A percentile compares a stretch with the other conserved stretches of the same genome.
Conservation (phyloP, 2,888 invertebrate genomes). For the Rosalia funebris region DNA sequence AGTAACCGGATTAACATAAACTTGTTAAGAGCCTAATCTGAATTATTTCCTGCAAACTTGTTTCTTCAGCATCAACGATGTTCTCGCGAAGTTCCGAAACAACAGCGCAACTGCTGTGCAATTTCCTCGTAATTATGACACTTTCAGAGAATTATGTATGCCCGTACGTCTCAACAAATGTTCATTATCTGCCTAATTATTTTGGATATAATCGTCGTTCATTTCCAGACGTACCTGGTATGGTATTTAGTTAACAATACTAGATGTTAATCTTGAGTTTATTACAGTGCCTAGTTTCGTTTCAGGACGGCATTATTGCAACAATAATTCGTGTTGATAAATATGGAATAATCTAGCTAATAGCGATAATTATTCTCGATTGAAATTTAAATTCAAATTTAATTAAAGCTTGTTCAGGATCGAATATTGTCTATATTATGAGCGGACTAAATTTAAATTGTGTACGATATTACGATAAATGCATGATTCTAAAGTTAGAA, state of each 20-base stretch:
- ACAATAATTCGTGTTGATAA: conserved; percentile 1
- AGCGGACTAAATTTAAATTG: too few species aligned
- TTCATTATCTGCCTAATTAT: conserved; percentile 15
- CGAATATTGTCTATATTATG: too few species aligned
- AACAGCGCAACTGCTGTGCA: not conserved
- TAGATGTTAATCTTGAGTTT: conserved; percentile 4
- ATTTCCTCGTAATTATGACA: conserved; percentile 8
- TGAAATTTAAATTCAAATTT: conserved; percentile 18
- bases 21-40: not conserved
- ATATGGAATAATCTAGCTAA: conserved; percentile 1
- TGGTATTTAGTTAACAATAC: not conserved
- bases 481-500: too few species aligned
- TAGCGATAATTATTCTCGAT: conserved; percentile 1
- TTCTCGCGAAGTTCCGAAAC: not conserved
- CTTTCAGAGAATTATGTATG: conserved; percentile 15
- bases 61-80: not conserved
- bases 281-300: not conserved
- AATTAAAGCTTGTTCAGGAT: conserved; percentile 9
- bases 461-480: too few species aligned
- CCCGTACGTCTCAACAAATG: conserved; percentile 9
- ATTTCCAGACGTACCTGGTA: not conserved
- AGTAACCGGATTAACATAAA: not conserved
- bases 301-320: not conserved
- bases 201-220: conserved; percentile 9
- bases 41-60: not conserved